Evolutionary conservation across 2,797 vertebrate species (phyloP).

Genomic region (Setipinna tenuifilis): DNA sequence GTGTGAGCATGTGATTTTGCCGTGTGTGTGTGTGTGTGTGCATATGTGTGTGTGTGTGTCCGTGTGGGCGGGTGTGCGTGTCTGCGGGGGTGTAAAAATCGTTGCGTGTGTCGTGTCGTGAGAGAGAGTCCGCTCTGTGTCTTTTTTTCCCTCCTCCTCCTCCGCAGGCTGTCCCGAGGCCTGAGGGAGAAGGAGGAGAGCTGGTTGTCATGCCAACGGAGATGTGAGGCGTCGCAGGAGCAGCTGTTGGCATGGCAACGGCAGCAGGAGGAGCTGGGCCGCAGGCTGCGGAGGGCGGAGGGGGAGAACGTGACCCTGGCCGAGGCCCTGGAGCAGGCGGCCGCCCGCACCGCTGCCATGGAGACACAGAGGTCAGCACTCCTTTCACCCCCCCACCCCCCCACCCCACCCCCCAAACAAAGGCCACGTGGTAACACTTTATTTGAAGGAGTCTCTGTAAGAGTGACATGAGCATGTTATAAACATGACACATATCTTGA

Average conservation of each 20-base stretch:
- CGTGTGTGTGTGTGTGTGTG: slow-evolving; percentile 47
- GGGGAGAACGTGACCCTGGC: slow-evolving; percentile 75
- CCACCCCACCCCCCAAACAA: too few species aligned
- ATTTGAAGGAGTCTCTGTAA: too few species aligned
- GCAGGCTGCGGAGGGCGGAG: slow-evolving; percentile 68
- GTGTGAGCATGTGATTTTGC: slow-evolving; percentile 4
- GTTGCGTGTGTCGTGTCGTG: slow-evolving; percentile 32
- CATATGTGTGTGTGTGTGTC: slow-evolving; percentile 32
- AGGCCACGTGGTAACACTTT: too few species aligned
- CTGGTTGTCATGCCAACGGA: slow-evolving; percentile 80
- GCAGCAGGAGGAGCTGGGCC: slow-evolving; percentile 76
- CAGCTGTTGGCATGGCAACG: slow-evolving; percentile 78
- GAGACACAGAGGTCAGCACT: slow-evolving; percentile 79
- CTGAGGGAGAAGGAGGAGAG: slow-evolving; percentile 82
- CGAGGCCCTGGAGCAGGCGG: slow-evolving; percentile 68
- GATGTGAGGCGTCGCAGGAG: slow-evolving; percentile 78
- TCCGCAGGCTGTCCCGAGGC: slow-evolving; percentile 77
- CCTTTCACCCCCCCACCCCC: slow-evolving; percentile 33
- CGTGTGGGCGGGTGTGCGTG: slow-evolving; percentile 42
- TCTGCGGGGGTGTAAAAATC: slow-evolving; percentile 20
- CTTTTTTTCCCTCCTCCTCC: slow-evolving; percentile 13
- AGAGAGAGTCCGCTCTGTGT: slow-evolving; percentile 42
- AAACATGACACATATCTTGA: too few species aligned
- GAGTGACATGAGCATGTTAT: too few species aligned
- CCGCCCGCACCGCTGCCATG: slow-evolving; percentile 74